Evolutionary conservation across 2,113 vertebrate genomes (phyloP).

Genomic region (Ailuropoda melanoleuca): DNA sequence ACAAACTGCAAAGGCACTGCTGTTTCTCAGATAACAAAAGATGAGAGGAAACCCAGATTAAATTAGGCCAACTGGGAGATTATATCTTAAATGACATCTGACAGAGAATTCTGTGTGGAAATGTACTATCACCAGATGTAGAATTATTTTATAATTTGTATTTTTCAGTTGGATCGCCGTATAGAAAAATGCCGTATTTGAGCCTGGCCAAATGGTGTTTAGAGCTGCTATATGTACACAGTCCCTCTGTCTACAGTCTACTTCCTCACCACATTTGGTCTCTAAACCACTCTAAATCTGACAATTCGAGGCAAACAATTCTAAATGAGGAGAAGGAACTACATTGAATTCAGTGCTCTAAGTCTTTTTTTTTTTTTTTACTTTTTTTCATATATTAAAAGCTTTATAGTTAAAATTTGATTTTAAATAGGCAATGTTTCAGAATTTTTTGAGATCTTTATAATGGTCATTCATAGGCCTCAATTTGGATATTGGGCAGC

Average conservation of each 20-base stretch:
- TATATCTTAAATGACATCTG: not conserved
- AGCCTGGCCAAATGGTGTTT: not conserved
- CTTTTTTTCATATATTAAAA: not conserved
- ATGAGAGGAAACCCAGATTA: not conserved
- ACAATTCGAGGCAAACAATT: not conserved
- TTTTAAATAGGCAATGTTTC: not conserved
- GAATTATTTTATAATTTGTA: not conserved
- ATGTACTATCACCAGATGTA: not conserved
- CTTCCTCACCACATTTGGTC: not conserved
- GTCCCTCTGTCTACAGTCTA: accelerated
- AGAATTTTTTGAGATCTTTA: not conserved
- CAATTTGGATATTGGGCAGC: not conserved
- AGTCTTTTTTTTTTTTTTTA: not conserved
- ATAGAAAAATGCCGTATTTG: not conserved
- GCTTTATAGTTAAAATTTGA: not conserved
- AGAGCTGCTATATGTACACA: accelerated
- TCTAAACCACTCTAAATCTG: not conserved
- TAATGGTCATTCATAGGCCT: not conserved
- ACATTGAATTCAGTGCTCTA: not conserved
- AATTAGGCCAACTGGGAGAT: not conserved
- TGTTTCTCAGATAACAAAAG: not conserved
- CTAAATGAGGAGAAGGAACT: not conserved
- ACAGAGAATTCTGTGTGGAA: not conserved
- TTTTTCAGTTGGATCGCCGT: not conserved
- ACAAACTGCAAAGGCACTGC: not conserved